These are phyloP conservation scores for Corythaixoides concolor DNA, from an alignment of 2,113 vertebrate genomes.

Conservation along the genomic window DNA sequence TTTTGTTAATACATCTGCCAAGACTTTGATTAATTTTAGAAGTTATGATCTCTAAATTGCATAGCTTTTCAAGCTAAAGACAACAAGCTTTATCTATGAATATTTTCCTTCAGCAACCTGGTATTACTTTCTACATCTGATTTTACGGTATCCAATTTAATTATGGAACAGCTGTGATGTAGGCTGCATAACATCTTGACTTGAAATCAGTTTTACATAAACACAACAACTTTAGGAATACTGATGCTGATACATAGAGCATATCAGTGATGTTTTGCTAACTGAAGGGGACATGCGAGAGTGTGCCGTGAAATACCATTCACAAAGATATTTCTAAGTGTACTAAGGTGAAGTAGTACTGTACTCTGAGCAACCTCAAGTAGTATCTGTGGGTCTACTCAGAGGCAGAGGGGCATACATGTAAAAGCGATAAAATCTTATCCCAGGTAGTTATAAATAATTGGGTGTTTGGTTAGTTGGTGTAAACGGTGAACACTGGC, in stretches of 20 bases:
- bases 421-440: neutral
- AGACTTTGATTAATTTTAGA: neutral
- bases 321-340: neutral
- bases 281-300: neutral
- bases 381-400: neutral
- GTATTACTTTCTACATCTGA: neutral
- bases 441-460: neutral
- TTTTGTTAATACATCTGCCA: neutral
- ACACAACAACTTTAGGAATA: neutral
- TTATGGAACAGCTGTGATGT: constrained; percentile 17
- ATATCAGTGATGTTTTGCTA: neutral
- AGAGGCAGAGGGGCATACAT: neutral
- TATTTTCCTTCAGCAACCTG: constrained; percentile 20
- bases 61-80: neutral
- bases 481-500: neutral
- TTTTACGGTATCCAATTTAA: constrained; percentile 17
- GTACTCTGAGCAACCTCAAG: neutral
- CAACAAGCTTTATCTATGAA: neutral
- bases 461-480: neutral
- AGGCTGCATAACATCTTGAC: neutral
- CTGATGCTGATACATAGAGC: neutral
- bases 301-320: neutral
- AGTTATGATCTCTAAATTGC: neutral
- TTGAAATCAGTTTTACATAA: constrained; percentile 10
- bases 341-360: neutral